These are phyloP conservation scores for Butorides virescens DNA, from an alignment of 2,113 vertebrate species.

Conservation along the genomic window DNA sequence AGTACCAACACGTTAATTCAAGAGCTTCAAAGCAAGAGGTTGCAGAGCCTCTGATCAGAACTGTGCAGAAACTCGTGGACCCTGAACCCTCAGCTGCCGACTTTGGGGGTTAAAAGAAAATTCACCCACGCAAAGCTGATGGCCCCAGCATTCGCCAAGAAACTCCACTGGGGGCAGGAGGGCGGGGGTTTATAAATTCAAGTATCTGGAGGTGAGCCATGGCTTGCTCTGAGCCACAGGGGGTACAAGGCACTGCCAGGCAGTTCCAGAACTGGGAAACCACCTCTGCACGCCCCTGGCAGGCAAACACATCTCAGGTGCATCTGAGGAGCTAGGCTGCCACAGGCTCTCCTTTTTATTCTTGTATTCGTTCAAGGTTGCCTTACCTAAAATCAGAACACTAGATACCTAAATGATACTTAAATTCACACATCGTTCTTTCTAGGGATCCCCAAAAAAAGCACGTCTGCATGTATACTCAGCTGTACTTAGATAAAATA, in stretches of 20 bases:
- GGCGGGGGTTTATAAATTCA: not conserved
- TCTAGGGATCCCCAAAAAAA: not conserved
- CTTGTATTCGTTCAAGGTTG: not conserved
- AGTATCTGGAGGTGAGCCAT: not conserved
- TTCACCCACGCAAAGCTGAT: not conserved
- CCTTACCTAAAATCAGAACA: not conserved
- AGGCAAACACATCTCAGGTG: rapidly evolving
- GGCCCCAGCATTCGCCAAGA: not conserved
- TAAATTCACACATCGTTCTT: not conserved
- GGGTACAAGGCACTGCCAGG: not conserved
- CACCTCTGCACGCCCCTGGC: rapidly evolving
- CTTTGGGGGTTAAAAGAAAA: not conserved
- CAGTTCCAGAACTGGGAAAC: not conserved
- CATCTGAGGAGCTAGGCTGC: not conserved
- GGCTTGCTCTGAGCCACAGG: not conserved
- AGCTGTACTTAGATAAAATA: not conserved
- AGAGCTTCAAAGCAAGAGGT: not conserved
- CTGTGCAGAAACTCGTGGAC: not conserved
- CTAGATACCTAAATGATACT: not conserved
- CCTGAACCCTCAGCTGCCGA: not conserved
- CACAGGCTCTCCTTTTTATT: not conserved
- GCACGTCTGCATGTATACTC: not conserved
- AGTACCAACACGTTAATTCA: not conserved
- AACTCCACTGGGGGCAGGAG: not conserved
- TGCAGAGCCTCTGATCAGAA: not conserved